Base-by-base conservation (phyloP, 2,113 vertebrate species). In the Catagonus wagneri region DNA sequence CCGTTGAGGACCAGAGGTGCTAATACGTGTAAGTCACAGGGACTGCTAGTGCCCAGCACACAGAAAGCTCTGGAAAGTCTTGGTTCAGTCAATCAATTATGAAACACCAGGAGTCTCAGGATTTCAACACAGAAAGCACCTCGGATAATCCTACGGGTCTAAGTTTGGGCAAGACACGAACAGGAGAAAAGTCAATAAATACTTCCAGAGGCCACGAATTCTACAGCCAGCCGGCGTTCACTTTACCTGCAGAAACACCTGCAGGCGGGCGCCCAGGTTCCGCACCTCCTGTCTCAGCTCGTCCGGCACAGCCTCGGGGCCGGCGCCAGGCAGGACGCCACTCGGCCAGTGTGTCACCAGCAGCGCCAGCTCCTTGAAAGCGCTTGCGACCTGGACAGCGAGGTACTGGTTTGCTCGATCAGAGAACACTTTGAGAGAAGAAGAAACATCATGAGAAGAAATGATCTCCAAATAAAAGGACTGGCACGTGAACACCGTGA, bases 181-280 rank as follows among this genome's bases (percentile, higher is more conserved):
- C 10, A 19, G 23, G 15, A 75, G 20, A 16, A 19, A n/a, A 44
- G 27, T 23, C 63, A 61, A 10, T 34, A 50, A 65, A 29, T 79
- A 90, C 22, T 54, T 79, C 25, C 13, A n/a, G 13, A 84, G 32
- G 10, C 36, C 36, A 81, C 20, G 7, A 80, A n/a, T 32, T 69
- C 29, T 63, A 50, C 90, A 12, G 66, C 84, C 1, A 19, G 4
- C n/a, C 61, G 66, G 3, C 39, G 87, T 61, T 44, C 20, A 32
- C 54, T 65, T 97, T 97, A 99, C 99, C 99, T 99, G 99, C 97
- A 99, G 98, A 20, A 99, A 98, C 90, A 99, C 98, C 95, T 99
- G 99, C 80, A 99, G 98, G 97, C 98, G 99, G 93, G 99, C 98
- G 95, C 99, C 99, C 94, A 99, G 98, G 81, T 98, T 99, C 97